Base-by-base conservation (phyloP, 2,888 invertebrate genomes). In the Lasioglossum marginatum region DNA sequence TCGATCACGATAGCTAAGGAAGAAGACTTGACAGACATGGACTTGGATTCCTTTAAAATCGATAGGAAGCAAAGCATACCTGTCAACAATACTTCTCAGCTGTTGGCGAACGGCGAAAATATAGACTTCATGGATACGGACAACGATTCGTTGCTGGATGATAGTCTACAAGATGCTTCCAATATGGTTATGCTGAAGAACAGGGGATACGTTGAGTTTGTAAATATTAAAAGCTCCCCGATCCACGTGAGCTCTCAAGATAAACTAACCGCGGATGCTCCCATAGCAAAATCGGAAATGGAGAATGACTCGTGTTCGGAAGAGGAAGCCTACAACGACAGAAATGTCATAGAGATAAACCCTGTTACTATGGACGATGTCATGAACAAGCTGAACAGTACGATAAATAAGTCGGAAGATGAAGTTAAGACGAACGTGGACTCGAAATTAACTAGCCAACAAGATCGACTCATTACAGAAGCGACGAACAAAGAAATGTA, bases 111-210 rank as follows among this genome's bases (percentile, higher is more conserved):
- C 77, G 98, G 98, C 77, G 98, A 98, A 89, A 97, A 97, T 92
- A 97, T 98, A 88, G 98, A 98, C 93, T 98, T 97, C 93, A 98
- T 98, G 96, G 98, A 98, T 93, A 98, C 98, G 0, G 98, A 98
- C 0, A 98, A 97, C 0, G 98, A 97, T 92, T 97, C 97, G n/a
- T 96, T 97, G 34, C 96, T 97, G 27, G 95, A 97, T 5, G 97
- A 97, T 91, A 96, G 96, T 23, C 95, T 96, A 57, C 94, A 95
- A 76, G 96, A 96, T 6, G 95, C 96, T 52, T 95, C 96, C 1
- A 96, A 96, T 85, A 95, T 96, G 72, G 95, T 96, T 0, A 86
- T 96, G 79, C 91, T 96, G 23, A 96, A 96, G 85, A 97, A 97
- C 94, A 96, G 97, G 37, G 97, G 97, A 1, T 97, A 97, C 91